These are phyloP conservation scores for Laticauda colubrina DNA, from an alignment of 2,113 vertebrate genomes.

Conservation along the genomic window DNA sequence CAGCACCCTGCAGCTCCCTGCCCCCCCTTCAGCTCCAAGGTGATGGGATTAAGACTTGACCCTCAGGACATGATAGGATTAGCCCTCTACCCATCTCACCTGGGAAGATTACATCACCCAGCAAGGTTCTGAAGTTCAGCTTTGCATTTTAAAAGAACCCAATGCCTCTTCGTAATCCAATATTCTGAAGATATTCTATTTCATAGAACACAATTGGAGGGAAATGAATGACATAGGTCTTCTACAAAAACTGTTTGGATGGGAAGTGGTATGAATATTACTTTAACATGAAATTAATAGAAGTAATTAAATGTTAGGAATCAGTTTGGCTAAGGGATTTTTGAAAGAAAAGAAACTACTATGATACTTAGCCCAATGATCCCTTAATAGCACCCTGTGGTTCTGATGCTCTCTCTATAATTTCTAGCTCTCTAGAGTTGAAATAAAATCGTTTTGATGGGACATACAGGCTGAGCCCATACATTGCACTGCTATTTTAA, in stretches of 20 bases:
- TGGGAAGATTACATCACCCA: too few species aligned
- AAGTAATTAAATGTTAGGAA: background rate
- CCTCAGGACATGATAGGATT: too few species aligned
- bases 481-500: background rate
- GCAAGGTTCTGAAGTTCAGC: background rate
- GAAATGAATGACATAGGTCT: background rate
- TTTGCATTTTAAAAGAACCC: background rate
- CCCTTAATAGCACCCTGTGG: background rate
- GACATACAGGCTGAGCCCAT: background rate
- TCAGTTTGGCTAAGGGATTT: background rate
- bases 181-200: background rate
- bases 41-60: too few species aligned
- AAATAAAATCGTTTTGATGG: background rate
- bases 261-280: constrained; percentile 6
- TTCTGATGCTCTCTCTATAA: background rate
- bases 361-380: background rate
- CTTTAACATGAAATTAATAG: background rate
- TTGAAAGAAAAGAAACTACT: background rate
- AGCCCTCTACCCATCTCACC: too few species aligned
- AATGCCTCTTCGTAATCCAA: background rate
- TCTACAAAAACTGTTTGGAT: background rate
- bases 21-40: too few species aligned
- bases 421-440: background rate
- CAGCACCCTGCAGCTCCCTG: too few species aligned
- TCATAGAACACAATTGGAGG: background rate